Percentiles rank a stretch among this genome's conserved stretches.
Evolutionary conservation across 2,888 invertebrate species (phyloP).

Genomic region (Xestoiulus laeticollis): DNA sequence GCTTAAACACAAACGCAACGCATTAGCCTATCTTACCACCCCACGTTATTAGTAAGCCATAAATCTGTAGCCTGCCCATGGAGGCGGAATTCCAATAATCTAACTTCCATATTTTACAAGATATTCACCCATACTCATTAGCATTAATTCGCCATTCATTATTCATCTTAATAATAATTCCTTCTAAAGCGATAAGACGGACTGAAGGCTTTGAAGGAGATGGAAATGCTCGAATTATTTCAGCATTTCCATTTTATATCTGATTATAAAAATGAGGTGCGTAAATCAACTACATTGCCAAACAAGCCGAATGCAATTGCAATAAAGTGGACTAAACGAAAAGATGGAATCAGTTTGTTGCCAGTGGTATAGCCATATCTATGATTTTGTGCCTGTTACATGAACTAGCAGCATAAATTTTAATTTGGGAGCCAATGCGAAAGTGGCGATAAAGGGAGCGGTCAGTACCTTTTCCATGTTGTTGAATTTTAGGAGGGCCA

Average conservation of each 20-base stretch:
- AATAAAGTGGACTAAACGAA: not conserved
- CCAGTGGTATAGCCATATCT: not conserved
- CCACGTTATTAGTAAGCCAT: not conserved
- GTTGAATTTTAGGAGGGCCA: not conserved
- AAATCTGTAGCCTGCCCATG: slow-evolving; percentile 1
- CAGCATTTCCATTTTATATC: not conserved
- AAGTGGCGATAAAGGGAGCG: not conserved
- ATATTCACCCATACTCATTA: not conserved
- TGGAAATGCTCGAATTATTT: not conserved
- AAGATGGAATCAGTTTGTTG: not conserved
- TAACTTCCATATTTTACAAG: not conserved
- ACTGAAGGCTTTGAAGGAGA: not conserved
- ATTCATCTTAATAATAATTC: not conserved
- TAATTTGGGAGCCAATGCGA: not conserved
- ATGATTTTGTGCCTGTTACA: not conserved
- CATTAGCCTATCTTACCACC: not conserved
- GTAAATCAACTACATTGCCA: slow-evolving; percentile 2
- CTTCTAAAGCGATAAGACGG: not conserved
- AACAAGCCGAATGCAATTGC: not conserved
- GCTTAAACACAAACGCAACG: not conserved
- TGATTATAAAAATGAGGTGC: not conserved
- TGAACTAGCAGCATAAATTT: no score
- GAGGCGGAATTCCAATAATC: not conserved
- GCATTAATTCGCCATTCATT: slow-evolving; percentile 30
- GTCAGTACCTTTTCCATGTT: not conserved